Base-by-base conservation (phyloP, 2,888 invertebrate species). In the Fissipunctia ypsillon region DNA sequence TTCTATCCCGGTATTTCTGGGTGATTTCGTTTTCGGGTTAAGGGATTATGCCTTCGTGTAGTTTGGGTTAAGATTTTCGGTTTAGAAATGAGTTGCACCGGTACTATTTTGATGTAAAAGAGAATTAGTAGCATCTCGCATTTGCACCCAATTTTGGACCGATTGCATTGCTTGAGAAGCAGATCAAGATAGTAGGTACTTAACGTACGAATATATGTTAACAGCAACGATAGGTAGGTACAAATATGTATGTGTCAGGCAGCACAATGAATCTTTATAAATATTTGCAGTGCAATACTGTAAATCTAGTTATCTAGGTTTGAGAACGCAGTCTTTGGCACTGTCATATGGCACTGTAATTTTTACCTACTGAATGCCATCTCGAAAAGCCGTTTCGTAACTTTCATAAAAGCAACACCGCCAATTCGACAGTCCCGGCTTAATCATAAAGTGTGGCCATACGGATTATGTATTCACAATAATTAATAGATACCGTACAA, bases 381-480 rank as follows among this genome's bases (percentile, higher is more conserved):
- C 35, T 35, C 35, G 35, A 35, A 35, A 35, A 35, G 5, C 35
- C 6, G 35, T 35, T 35, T 4, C 35, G 0, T 35, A 35, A 35
- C 35, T 35, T 35, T 35, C 4, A 35, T 35, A 35, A 5, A 38
- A 38, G 38, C 38, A 38, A 38, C 38, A 38, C 9, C 38, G 38
- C 7, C 38, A 38, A 38, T 38, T 38, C 38, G 38, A 38, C 9
- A 54, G 43, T 71, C 25, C 45, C 31, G n/a, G 48, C 12, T 19
- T 3, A 3, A 56, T 5, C 38, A n/a, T 16, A 22, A 66, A 61
- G 25, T 52, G 16, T 80, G n/a, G 50, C 16, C 68, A 19, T 31
- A 61, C 69, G 70, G 73, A 76, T 83, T 86, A 87, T 85, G 79
- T 81, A 83, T 82, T 80, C 72, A 63, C 78, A 75, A n/a, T n/a